These are phyloP conservation scores for Triplophysa bombifrons DNA, from an alignment of 2,797 vertebrate species.

Conservation along the genomic window DNA sequence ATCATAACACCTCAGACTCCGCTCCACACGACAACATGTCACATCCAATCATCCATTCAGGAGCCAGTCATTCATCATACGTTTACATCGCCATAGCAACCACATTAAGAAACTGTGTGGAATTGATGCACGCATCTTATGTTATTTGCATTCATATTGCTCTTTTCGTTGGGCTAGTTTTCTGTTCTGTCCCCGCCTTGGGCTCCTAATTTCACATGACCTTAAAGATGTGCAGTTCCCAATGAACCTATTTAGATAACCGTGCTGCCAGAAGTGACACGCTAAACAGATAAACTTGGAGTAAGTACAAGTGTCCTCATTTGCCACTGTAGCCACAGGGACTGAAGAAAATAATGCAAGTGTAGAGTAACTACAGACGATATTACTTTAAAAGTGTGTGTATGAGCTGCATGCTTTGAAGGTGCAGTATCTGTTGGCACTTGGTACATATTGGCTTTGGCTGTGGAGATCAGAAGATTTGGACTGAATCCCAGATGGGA, in stretches of 20 bases:
- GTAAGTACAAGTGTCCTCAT: neutral
- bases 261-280: neutral
- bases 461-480: constrained; percentile 16
- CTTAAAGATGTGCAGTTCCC: neutral
- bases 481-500: constrained; percentile 23
- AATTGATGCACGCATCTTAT: too few relatives aligned
- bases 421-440: neutral
- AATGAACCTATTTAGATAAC: constrained; percentile 23
- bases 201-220: neutral
- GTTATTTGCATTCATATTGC: neutral
- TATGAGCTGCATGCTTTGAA: constrained; percentile 10
- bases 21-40: constrained; percentile 4
- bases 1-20: constrained; percentile 16
- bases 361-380: neutral
- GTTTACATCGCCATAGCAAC: constrained; percentile 42
- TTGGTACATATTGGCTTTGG: constrained; percentile 5
- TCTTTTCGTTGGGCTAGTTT: neutral
- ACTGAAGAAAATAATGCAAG: neutral
- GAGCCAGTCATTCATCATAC: neutral
- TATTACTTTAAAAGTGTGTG: neutral
- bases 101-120: neutral
- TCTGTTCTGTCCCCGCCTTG: neutral
- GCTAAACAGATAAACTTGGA: constrained; percentile 2
- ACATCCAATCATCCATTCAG: constrained; percentile 16
- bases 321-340: neutral